Base-by-base conservation (phyloP, 2,888 invertebrate species). In the Lycocerus yunnanus region DNA sequence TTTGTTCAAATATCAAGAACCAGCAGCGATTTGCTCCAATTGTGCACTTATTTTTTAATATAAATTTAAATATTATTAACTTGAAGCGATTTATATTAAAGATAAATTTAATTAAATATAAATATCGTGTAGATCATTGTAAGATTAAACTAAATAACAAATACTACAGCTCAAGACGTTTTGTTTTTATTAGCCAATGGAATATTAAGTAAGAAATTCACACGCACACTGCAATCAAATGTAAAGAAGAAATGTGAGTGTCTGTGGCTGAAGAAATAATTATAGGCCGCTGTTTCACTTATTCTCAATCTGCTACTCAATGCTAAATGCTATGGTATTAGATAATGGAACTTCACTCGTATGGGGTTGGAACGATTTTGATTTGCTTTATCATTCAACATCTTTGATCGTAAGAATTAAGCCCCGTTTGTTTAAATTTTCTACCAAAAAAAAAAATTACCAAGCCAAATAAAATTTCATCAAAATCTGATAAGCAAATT, bases 241-340 rank as follows among this genome's bases (percentile, higher is more conserved):
- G 66, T 69, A 73, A 72, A 73, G 24, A 66, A 72, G 69, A 75
- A 69, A 72, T 71, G 68, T 61, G 74, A 74, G 69, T 76, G 77
- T 74, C 77, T 75, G 83, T 83, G 84, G 82, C 81, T 85, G 85
- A 85, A 84, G 84, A 81, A 84, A 85, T 86, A 86, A 86, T 86
- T 86, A 86, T 83, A 85, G 85, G 82, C 83, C 84, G 84, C 84
- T 82, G 79, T 81, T 82, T 84, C 83, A 81, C 79, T 82, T 82
- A 82, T 81, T 84, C 83, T 81, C 83, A 84, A 84, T 84, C 83
- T 82, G 81, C 81, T 79, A 81, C 78, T 80, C 79, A 79, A 80
- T 80, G 84, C 81, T 83, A 83, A 82, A 83, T 78, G 81, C 76
- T 74, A 76, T 79, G 73, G 75, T 68, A 79, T 78, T 81, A 80